Base-by-base conservation (phyloP, 1,140 invertebrate species). In the Trypoxylus dichotomus region DNA sequence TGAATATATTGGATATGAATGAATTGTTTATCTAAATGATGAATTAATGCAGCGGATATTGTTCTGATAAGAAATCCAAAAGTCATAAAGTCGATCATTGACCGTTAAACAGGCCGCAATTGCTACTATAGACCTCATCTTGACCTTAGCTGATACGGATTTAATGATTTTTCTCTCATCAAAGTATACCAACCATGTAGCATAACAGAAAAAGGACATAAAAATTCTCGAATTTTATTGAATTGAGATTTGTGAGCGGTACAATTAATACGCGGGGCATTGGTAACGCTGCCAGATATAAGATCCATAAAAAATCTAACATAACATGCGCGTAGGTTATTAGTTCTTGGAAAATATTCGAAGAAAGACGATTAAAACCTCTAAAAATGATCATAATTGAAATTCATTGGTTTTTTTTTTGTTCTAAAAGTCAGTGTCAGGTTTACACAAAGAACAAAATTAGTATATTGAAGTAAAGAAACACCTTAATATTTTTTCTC, bases 51-150 rank as follows among this genome's bases (percentile, higher is more conserved):
- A 79, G 74, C 78, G 78, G 78, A 79, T 79, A 79, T 76, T 77
- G 76, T 77, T 73, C 42, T 47, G 76, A 79, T 79, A 78, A 79
- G 19, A 27, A 41, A 78, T 68, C 77, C 77, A 79, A 78, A 79
- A 79, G 79, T 79, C 79, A 79, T 42, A 54, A 60, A 79, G 77
- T 78, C 79, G 79, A 80, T 78, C 79, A 78, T 80, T 80, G 79
- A 80, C 79, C 77, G 79, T 78, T 43, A 74, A 76, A 74, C 72
- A 60, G 77, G 54, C 72, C 60, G 77, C 77, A 76, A 76, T 72
- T 78, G 77, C 54, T 32, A 54, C 43, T 58, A 74, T 76, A 58
- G 77, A 78, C 74, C 72, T 76, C 74, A 78, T 74, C 74, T 76
- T 76, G 74, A 76, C 74, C 74, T 76, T 76, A 54, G 74, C 42